phyloP scores from a whole-genome alignment of 2,113 vertebrate genomes.

The Carassius carassius region DNA sequence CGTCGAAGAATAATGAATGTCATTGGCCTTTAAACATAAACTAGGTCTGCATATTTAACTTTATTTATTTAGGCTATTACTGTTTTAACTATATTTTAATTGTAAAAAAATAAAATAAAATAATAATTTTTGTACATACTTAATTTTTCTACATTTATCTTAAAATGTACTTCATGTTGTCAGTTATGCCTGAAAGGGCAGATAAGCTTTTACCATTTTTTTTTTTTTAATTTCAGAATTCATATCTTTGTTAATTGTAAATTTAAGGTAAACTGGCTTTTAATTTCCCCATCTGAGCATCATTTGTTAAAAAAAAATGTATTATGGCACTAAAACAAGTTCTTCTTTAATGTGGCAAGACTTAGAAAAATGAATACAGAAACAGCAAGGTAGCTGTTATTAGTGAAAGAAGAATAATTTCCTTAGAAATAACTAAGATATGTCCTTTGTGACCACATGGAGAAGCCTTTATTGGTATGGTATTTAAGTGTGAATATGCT shows the following conservation, averaged over 20 bases:
- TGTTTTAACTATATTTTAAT: neutral
- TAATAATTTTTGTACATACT: too few species aligned
- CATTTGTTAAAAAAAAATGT: slow-evolving; percentile 15
- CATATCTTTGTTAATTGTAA: too few species aligned
- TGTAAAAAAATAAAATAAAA: neutral
- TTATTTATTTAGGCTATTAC: neutral
- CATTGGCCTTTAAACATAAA: neutral
- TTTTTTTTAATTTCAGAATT: too few species aligned
- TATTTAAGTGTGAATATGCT: slow-evolving; percentile 43
- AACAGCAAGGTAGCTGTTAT: slow-evolving; percentile 41
- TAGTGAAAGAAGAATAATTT: slow-evolving; percentile 20
- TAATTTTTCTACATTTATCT: neutral
- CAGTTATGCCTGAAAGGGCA: neutral
- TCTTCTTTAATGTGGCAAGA: neutral
- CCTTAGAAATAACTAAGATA: slow-evolving; percentile 14
- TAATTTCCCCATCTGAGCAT: slow-evolving; percentile 12
- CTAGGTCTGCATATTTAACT: neutral
- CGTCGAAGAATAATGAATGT: neutral
- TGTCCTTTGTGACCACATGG: slow-evolving; percentile 23
- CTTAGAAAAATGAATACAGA: slow-evolving; percentile 15
- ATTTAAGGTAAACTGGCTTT: neutral
- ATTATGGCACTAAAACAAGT: slow-evolving; percentile 24
- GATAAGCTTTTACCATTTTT: too few species aligned
- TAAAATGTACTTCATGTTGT: neutral
- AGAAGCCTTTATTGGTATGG: neutral